Base-by-base conservation (phyloP, 2,113 vertebrate species). In the Neolamprologus kungweensis region DNA sequence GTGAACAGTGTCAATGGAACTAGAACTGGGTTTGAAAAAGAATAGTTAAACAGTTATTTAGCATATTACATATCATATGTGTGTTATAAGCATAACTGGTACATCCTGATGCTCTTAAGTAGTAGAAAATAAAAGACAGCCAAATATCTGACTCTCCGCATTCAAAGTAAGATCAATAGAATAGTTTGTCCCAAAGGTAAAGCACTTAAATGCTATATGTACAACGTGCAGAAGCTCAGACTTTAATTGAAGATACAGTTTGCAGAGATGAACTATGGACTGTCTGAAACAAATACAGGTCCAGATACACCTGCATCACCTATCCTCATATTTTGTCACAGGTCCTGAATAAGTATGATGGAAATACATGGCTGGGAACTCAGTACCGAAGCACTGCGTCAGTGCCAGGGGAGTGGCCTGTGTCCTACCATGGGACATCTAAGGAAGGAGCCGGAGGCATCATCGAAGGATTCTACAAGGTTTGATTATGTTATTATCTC, bases 351-450 rank as follows among this genome's bases (percentile, higher is more conserved):
- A 88, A 88, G 42, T 88, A 88, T 6, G 82, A 58, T 10, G 82
- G 51, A 3, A 84, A 88, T 26, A 13, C 7, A 10, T 88, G 86
- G 86, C 40, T 88, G 60, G 87, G 87, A 21, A 33, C 54, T 3
- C 73, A 1, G 3, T 17, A 17, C n/a, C 28, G 57, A 26, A 84
- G 57, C 73, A 84, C 82, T 55, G 14, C 4, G 7, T 88, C 86
- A 14, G 17, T 11, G 50, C 8, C 47, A 4, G 82, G 75, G 3
- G 82, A 88, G 51, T 85, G 87, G 87, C 82, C 87, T 4, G 87
- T 88, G 60, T 81, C 82, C 78, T 88, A 88, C 63, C 87, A 88
- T 8, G 82, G 82, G 51, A 88, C 86, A 12, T 58, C 82, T 21
- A n/a, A 31, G 37, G 14, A 17, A 23, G 73, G 73, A 9, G 86